These are phyloP conservation scores for Ectemnius continuus DNA, from an alignment of 2,888 invertebrate species.

Conservation along the genomic window DNA sequence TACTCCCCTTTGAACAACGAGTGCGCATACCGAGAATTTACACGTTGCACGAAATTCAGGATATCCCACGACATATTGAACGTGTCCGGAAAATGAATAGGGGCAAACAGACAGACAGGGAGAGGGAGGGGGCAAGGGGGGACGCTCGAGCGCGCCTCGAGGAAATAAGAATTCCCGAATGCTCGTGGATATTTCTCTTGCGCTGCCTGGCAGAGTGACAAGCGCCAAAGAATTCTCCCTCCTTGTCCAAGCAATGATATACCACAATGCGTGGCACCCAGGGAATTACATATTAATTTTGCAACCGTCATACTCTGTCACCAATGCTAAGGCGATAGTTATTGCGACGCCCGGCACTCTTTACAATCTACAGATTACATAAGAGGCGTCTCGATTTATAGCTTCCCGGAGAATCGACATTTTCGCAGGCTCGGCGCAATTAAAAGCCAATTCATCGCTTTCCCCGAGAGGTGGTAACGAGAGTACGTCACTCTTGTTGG, in stretches of 20 bases:
- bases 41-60: constrained; percentile 29
- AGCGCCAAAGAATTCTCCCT: constrained; percentile 33
- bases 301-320: too few relatives aligned
- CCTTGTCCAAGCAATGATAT: neutral
- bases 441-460: constrained; percentile 1
- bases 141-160: neutral
- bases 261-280: too few relatives aligned
- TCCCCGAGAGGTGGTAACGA: neutral
- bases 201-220: constrained; percentile 19
- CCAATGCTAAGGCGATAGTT: too few relatives aligned
- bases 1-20: constrained; percentile 11
- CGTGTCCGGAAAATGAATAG: constrained; percentile 32
- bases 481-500: neutral
- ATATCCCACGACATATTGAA: constrained; percentile 24
- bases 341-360: too few relatives aligned
- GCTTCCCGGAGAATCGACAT: too few relatives aligned
- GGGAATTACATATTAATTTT: too few relatives aligned
- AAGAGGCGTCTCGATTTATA: too few relatives aligned
- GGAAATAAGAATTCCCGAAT: constrained; percentile 45
- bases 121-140: too few relatives aligned
- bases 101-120: constrained; percentile 20
- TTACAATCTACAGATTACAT: too few relatives aligned
- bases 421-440: too few relatives aligned
- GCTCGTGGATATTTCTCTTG: constrained; percentile 33
- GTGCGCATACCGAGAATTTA: constrained; percentile 8